A percentile compares a stretch with the other conserved stretches of the same genome.
Evolutionary conservation across 2,797 vertebrate species (phyloP).

Genomic region (Anableps anableps): DNA sequence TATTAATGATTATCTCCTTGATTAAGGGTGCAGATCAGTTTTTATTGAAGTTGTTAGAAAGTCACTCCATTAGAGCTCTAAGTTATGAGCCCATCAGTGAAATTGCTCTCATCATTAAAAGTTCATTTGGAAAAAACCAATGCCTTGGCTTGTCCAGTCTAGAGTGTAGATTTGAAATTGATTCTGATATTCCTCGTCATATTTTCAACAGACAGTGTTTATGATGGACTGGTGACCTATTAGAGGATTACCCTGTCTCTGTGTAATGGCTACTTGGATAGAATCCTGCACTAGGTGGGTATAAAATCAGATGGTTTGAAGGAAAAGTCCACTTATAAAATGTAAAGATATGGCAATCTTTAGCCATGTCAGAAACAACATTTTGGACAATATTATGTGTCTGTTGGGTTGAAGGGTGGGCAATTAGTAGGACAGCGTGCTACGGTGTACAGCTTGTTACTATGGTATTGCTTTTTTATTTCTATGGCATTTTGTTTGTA

Average conservation of each 20-base stretch:
- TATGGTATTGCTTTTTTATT: background rate
- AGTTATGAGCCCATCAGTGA: constrained; percentile 43
- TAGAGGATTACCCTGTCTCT: background rate
- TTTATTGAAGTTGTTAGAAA: constrained; percentile 39
- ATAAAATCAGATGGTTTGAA: background rate
- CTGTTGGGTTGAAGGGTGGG: background rate
- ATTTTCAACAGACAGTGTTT: background rate
- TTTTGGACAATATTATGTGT: background rate
- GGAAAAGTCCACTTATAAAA: background rate
- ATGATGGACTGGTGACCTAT: constrained; percentile 5
- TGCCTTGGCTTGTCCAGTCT: constrained; percentile 27
- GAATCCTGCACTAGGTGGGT: background rate
- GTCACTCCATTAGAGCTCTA: constrained; percentile 24
- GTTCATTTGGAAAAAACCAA: constrained; percentile 41
- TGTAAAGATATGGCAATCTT: background rate
- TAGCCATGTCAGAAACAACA: background rate
- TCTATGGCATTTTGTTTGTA: background rate
- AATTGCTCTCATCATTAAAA: constrained; percentile 44
- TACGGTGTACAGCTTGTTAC: background rate
- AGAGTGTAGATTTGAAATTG: constrained; percentile 6
- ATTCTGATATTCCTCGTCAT: background rate
- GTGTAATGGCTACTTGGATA: background rate
- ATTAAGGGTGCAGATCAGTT: constrained; percentile 29
- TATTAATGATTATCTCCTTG: constrained; percentile 47
- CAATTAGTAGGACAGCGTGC: background rate